Base-by-base conservation (phyloP, 2,113 vertebrate species). In the Lutjanus erythropterus region DNA sequence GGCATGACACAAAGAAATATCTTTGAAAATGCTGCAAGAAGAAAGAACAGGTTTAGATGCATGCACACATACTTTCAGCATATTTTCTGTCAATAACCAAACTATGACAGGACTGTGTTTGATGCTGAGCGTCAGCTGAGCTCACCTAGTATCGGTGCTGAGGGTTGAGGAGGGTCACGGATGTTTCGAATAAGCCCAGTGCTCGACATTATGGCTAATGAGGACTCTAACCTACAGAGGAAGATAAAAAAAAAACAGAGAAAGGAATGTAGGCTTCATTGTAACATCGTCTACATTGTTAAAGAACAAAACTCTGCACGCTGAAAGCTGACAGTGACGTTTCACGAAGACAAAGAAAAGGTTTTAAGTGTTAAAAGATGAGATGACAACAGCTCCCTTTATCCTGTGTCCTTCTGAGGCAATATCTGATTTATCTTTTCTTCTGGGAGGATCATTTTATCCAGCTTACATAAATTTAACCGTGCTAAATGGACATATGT, bases 1-100 rank as follows among this genome's bases (percentile, higher is more conserved):
- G 94, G 90, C 8, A 94, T 4, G 58, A 46, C 15, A 55, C 85
- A 71, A 0, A 69, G 0, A 0, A 73, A 0, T 15, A 88, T 0
- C 75, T 93, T 95, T 52, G 80, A 83, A 39, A 14, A 16, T 23
- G 9, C 94, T 94, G 81, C 11, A 58, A 75, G 31, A 77, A 66
- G 19, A 87, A 33, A 80, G 8, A 27, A 70, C 11, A 39, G 14
- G 8, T 64, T 61, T 6, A 33, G 27, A 6, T 16, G 0, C 33
- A 31, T n/a, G 46, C 11, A 50, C 49, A 25, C 1, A 56, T 23
- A 39, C 3, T 41, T 19, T n/a, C 0, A 7, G 3, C 2, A 18
- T 15, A 7, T 14, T 71, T 44, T 53, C 15, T 23, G 16, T 3
- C 5, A 5, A 55, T n/a, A 50, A 67, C 9, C 1, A 33, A 69